Base-by-base conservation (phyloP, 2,888 invertebrate species). In the Cremastobaeus sp. region DNA sequence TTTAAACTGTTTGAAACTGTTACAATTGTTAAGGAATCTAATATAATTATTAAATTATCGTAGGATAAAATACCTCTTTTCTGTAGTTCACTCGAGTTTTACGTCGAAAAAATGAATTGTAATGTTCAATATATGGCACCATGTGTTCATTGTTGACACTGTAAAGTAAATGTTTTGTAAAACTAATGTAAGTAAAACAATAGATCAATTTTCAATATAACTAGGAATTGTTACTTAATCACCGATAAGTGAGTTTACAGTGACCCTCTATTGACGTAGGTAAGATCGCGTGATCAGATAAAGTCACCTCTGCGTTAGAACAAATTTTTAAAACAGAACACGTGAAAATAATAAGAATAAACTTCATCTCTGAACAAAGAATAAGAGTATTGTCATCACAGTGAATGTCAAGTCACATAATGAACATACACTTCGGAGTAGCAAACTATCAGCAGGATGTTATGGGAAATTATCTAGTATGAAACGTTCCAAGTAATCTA, bases 91-190 rank as follows among this genome's bases (percentile, higher is more conserved):
- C 78, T 39, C 79, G 80, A 0, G 15, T 21, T 1, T 81, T 77
- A 3, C 45, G 71, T 8, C 64, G 35, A 25, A 11, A 52, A 37
- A 20, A 50, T 3, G 14, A 15, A n/a, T 21, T 9, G 18, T 78
- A 78, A 3, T 59, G 59, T 70, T 82, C 82, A 1, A 11, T 14
- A 32, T 83, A 82, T 0, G 83, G 81, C 6, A 77, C 71, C 4
- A 62, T 69, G n/a, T 37, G 28, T 3, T 48, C 48, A 5, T 12
- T 35, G 17, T n/a, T 25, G 14, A 35, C 21, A 47, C 77, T 78
- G 21, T 20, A 50, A 48, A 45, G 11, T 20, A 37, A 30, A 30
- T 14, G 11, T n/a, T 25, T 25, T 25, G 25, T 25, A 3, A 25
- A 3, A 5, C 25, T 25, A 25, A 25, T 8, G 8, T 8, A 25